Evolutionary conservation across 2,113 vertebrate species (phyloP).

Genomic region (Gobius niger): DNA sequence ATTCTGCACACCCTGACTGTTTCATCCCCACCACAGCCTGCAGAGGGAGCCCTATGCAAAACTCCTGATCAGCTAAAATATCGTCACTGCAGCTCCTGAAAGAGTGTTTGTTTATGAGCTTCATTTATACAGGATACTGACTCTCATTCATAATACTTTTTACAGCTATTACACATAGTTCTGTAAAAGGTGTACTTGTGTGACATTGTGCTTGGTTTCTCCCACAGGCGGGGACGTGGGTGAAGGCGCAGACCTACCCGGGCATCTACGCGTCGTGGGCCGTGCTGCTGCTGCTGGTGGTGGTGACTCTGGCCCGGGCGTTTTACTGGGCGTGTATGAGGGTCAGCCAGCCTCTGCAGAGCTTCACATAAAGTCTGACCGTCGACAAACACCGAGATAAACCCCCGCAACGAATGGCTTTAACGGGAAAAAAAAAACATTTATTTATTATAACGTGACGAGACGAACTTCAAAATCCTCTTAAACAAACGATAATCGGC

Average conservation of each 20-base stretch:
- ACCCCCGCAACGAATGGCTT: constrained; percentile 47
- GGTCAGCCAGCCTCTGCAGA: constrained; percentile 80
- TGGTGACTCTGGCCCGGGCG: constrained; percentile 84
- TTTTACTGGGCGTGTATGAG: constrained; percentile 89
- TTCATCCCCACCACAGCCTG: too few relatives aligned
- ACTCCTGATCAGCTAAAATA: too few relatives aligned
- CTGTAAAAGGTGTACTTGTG: too few relatives aligned
- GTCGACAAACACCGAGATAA: not conserved
- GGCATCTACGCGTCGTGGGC: constrained; percentile 91
- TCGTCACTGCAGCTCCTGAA: too few relatives aligned
- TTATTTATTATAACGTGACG: constrained; percentile 56
- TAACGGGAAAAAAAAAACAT: constrained; percentile 49
- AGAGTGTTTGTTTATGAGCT: too few relatives aligned
- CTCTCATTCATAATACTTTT: too few relatives aligned
- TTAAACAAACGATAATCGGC: constrained; percentile 50
- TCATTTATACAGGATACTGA: too few relatives aligned
- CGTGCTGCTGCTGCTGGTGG: constrained; percentile 80
- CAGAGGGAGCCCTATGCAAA: too few relatives aligned
- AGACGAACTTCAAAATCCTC: constrained; percentile 17
- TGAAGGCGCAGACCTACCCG: constrained; percentile 77
- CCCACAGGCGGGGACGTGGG: constrained; percentile 85
- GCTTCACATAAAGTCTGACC: constrained; percentile 72
- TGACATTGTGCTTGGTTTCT: not conserved
- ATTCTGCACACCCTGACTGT: too few relatives aligned
- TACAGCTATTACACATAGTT: too few relatives aligned